These are phyloP conservation scores for Thymallus thymallus DNA, from an alignment of 2,113 vertebrate species.

Conservation along the genomic window DNA sequence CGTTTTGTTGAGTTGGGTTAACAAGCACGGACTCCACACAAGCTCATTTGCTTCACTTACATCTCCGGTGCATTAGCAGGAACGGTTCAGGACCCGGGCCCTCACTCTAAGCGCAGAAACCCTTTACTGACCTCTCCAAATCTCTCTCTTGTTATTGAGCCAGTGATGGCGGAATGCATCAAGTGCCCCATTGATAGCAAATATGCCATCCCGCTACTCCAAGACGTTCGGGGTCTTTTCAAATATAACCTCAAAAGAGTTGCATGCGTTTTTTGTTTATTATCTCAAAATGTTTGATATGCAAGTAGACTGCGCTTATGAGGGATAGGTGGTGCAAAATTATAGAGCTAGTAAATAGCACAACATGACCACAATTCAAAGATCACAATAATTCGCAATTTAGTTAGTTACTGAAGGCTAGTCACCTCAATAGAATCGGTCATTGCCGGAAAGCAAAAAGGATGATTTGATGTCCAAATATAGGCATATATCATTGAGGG, in stretches of 20 bases:
- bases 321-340: too few relatives aligned
- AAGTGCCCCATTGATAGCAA: slow-evolving; percentile 32
- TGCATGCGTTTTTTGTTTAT: too few relatives aligned
- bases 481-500: too few relatives aligned
- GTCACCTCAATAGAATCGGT: too few relatives aligned
- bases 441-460: too few relatives aligned
- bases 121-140: slow-evolving; percentile 42
- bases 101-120: slow-evolving; percentile 24
- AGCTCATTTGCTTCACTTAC: slow-evolving; percentile 36
- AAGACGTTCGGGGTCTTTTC: slow-evolving; percentile 13
- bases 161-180: slow-evolving; percentile 30
- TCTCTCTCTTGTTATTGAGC: slow-evolving; percentile 30
- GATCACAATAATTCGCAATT: too few relatives aligned
- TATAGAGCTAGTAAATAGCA: too few relatives aligned
- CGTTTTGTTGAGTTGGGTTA: slow-evolving; percentile 15
- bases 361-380: too few relatives aligned
- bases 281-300: too few relatives aligned
- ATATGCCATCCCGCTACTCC: slow-evolving; percentile 17
- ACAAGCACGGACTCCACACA: slow-evolving; percentile 17
- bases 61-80: slow-evolving; percentile 21
- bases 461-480: too few relatives aligned
- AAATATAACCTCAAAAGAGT: not conserved
- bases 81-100: slow-evolving; percentile 32
- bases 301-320: too few relatives aligned
- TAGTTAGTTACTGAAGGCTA: too few relatives aligned